These are phyloP conservation scores for Lacerta agilis DNA, from an alignment of 2,797 vertebrate species.

Conservation along the genomic window DNA sequence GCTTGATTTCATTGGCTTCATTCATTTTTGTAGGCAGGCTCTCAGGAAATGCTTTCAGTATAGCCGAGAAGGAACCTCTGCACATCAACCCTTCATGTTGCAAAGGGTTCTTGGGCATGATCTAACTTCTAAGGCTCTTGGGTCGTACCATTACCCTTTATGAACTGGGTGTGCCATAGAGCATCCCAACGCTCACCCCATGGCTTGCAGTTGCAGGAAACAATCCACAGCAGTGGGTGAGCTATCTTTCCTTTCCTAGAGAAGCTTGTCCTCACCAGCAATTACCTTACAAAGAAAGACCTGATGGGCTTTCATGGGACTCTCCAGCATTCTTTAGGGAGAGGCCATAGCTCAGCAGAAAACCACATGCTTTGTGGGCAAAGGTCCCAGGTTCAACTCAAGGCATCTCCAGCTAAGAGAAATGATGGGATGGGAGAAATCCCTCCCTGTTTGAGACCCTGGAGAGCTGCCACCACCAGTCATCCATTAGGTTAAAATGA, in stretches of 20 bases:
- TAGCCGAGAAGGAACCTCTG: background rate
- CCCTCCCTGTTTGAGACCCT: background rate
- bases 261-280: background rate
- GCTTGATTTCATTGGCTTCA: background rate
- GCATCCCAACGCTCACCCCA: too few relatives aligned
- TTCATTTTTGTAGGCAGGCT: fast-evolving
- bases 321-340: background rate
- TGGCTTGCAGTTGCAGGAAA: background rate
- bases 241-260: background rate
- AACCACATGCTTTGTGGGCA: too few relatives aligned
- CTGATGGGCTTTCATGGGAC: background rate
- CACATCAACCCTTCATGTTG: background rate
- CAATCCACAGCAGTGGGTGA: background rate
- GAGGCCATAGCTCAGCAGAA: background rate
- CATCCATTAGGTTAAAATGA: background rate
- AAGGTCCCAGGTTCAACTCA: background rate
- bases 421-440: background rate
- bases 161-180: too few relatives aligned
- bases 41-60: background rate
- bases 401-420: background rate
- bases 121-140: too few relatives aligned
- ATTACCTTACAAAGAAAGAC: background rate
- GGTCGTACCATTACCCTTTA: too few relatives aligned
- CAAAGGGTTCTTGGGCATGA: too few relatives aligned
- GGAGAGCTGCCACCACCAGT: background rate